These are phyloP conservation scores for Aselliscus stoliczkanus DNA, from an alignment of 2,797 vertebrate genomes.

Conservation along the genomic window DNA sequence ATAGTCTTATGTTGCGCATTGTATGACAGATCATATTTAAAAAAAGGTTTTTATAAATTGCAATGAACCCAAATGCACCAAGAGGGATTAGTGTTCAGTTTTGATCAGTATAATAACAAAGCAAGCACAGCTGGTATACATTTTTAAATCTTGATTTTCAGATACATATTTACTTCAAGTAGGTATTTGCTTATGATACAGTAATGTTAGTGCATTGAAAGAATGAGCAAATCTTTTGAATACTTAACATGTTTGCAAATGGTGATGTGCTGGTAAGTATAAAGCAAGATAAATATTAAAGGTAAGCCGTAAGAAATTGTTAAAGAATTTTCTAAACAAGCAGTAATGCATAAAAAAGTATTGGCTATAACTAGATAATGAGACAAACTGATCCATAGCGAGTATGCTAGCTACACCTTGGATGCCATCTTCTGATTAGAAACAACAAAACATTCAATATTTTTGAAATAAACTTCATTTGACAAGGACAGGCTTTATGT, in stretches of 20 bases:
- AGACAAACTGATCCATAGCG: background rate
- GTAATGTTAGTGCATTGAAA: background rate
- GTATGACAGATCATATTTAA: background rate
- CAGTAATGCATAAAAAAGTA: background rate
- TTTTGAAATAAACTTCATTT: background rate
- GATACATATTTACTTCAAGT: background rate
- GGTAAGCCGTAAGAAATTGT: background rate
- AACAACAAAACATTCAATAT: background rate
- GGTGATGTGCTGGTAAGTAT: background rate
- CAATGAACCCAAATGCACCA: background rate
- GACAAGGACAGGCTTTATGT: background rate
- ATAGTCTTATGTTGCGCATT: background rate
- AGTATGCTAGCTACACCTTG: background rate
- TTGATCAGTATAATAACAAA: background rate
- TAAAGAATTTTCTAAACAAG: background rate
- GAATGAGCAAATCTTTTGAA: background rate
- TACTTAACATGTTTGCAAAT: background rate
- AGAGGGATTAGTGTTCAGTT: background rate
- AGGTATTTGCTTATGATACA: background rate
- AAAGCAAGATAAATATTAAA: background rate
- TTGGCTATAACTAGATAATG: background rate
- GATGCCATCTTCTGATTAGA: background rate
- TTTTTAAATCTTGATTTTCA: background rate
- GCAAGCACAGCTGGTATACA: background rate
- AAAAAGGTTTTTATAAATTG: background rate